Conservation (phyloP, 1,140 invertebrate genomes). For the Temnothorax nylanderi region DNA sequence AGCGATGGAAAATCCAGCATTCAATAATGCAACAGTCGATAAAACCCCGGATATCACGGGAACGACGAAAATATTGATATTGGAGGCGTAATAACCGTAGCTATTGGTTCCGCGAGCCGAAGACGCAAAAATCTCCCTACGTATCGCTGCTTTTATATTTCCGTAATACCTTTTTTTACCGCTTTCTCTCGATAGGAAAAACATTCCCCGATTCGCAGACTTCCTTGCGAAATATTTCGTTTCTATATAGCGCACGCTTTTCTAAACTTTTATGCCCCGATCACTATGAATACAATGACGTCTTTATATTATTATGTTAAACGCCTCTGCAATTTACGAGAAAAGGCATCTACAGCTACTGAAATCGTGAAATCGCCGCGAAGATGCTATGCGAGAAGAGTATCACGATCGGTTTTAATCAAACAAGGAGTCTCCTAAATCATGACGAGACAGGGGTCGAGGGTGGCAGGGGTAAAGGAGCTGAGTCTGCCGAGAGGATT, state of each 20-base stretch:
- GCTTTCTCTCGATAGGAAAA: neutral
- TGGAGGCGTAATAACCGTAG: constrained; percentile 44
- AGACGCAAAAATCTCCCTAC: constrained; percentile 47
- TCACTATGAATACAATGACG: neutral
- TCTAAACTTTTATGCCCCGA: neutral
- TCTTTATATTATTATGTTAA: neutral
- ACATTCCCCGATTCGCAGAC: neutral
- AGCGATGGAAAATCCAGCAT: neutral
- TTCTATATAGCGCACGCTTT: neutral
- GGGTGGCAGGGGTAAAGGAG: neutral
- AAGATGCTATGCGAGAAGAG: neutral
- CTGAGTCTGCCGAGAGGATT: constrained; percentile 55
- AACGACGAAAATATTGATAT: constrained; percentile 56
- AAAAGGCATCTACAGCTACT: neutral
- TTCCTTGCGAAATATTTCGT: neutral
- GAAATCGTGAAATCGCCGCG: neutral
- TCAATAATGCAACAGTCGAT: constrained; percentile 41
- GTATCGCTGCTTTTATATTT: constrained; percentile 34
- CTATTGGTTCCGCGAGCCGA: constrained; percentile 49
- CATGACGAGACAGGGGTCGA: neutral
- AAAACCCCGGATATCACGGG: constrained; percentile 36
- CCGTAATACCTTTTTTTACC: neutral
- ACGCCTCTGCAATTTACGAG: neutral
- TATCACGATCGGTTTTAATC: constrained; percentile 44
- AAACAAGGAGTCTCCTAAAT: constrained; percentile 55